phyloP scores from a whole-genome alignment of 2,797 vertebrate species.

The Triplophysa yarkandensis region DNA sequence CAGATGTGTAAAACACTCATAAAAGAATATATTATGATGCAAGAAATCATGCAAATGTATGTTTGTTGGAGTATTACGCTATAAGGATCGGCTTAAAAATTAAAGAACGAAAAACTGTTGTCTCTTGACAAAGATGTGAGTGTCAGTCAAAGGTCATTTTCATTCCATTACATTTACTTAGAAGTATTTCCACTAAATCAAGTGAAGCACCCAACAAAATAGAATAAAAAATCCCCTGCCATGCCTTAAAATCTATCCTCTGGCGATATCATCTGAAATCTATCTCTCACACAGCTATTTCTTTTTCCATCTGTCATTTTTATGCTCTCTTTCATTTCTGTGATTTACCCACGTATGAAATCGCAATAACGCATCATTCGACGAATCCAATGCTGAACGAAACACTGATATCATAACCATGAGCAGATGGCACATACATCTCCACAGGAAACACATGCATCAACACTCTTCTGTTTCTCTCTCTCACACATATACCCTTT shows the following conservation, averaged over 20 bases:
- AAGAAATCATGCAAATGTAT: neutral
- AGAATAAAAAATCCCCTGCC: slow-evolving; percentile 16
- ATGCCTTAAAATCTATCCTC: neutral
- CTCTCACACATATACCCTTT: neutral
- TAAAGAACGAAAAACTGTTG: no score
- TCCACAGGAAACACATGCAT: slow-evolving; percentile 23
- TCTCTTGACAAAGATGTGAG: no score
- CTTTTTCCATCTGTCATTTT: neutral
- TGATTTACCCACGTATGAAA: slow-evolving; percentile 18
- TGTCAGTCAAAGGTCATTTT: slow-evolving; percentile 19
- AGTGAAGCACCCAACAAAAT: slow-evolving; percentile 3
- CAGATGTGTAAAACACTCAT: neutral
- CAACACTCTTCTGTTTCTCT: neutral
- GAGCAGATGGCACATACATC: slow-evolving; percentile 51
- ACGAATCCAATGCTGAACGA: neutral
- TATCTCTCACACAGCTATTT: slow-evolving; percentile 20
- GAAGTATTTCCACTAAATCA: slow-evolving; percentile 37
- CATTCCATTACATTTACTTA: slow-evolving; percentile 16
- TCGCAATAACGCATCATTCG: slow-evolving; percentile 10
- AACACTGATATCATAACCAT: neutral
- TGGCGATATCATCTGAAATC: slow-evolving; percentile 32
- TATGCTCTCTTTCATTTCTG: neutral
- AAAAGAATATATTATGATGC: neutral
- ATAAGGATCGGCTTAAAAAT: no score
- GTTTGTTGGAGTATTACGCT: neutral